phyloP scores from a whole-genome alignment of 2,113 vertebrate genomes.

The Oncorhynchus gorbuscha region DNA sequence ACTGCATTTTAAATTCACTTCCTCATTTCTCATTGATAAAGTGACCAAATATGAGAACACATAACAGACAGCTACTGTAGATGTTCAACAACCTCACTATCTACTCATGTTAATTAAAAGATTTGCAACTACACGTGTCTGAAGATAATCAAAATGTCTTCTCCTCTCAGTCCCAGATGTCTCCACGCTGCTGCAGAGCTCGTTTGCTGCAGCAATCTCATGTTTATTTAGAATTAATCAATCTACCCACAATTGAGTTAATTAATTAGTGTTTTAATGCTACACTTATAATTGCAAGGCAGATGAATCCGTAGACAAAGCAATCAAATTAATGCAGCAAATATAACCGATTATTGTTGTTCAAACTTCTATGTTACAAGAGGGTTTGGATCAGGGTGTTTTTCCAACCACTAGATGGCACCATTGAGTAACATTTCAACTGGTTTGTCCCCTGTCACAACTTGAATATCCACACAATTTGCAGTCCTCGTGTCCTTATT shows the following conservation, averaged over 20 bases:
- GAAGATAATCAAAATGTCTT: constrained; percentile 75
- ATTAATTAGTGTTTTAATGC: constrained; percentile 80
- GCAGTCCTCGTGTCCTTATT: constrained; percentile 49
- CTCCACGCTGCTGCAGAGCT: constrained; percentile 67
- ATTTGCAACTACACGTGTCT: constrained; percentile 78
- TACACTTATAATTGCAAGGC: constrained; percentile 77
- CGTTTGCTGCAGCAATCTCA: constrained; percentile 74
- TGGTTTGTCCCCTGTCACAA: constrained; percentile 24
- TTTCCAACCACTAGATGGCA: constrained; percentile 71
- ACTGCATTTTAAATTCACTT: constrained; percentile 27
- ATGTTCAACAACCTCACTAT: constrained; percentile 49
- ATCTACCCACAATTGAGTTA: constrained; percentile 74
- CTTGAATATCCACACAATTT: constrained; percentile 36
- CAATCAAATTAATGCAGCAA: constrained; percentile 73
- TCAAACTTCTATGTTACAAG: constrained; percentile 65
- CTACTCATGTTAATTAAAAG: constrained; percentile 77
- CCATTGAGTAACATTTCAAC: constrained; percentile 67
- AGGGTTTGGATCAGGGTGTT: constrained; percentile 19
- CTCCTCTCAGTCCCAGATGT: constrained; percentile 71
- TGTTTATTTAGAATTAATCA: constrained; percentile 77
- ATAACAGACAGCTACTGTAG: constrained; percentile 51
- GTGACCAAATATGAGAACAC: constrained; percentile 65
- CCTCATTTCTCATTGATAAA: constrained; percentile 38
- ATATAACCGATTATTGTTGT: constrained; percentile 78
- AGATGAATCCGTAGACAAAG: constrained; percentile 78